Evolutionary conservation across 2,888 invertebrate species (phyloP).

Genomic region (Cheilosia variabilis): DNA sequence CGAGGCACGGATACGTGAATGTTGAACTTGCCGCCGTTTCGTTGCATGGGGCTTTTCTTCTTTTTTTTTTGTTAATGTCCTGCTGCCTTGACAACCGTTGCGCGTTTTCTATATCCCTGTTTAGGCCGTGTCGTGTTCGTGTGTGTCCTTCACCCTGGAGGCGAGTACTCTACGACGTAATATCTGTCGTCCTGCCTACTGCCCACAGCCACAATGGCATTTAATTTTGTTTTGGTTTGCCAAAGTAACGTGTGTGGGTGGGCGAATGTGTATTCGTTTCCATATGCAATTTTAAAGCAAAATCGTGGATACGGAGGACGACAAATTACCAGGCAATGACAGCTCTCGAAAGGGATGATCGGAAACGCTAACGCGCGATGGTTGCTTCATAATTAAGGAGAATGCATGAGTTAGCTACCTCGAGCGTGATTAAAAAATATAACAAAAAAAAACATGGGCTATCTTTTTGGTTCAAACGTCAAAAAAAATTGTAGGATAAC

Average conservation of each 20-base stretch:
- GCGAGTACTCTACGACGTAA: slow-evolving; percentile 23
- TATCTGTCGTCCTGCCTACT: slow-evolving; percentile 3
- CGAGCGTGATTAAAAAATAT: too few relatives aligned
- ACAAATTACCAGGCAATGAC: too few relatives aligned
- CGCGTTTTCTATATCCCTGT: slow-evolving; percentile 48
- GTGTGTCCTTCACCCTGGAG: slow-evolving; percentile 70
- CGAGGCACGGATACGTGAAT: slow-evolving; percentile 65
- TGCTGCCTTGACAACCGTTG: slow-evolving; percentile 37
- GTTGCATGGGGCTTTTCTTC: slow-evolving; percentile 35
- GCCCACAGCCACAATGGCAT: too few relatives aligned
- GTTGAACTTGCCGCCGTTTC: slow-evolving; percentile 65
- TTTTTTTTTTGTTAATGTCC: slow-evolving; percentile 26
- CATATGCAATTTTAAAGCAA: too few relatives aligned
- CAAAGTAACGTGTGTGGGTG: not conserved
- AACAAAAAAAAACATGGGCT: too few relatives aligned
- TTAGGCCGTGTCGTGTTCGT: slow-evolving; percentile 32
- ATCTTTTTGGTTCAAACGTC: too few relatives aligned
- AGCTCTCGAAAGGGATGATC: too few relatives aligned
- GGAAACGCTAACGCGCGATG: too few relatives aligned
- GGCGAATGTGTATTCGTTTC: not conserved
- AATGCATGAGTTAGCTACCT: too few relatives aligned
- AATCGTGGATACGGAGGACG: too few relatives aligned
- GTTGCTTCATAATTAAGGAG: too few relatives aligned
- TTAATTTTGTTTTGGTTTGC: not conserved
- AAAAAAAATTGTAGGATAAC: too few relatives aligned